Base-by-base conservation (phyloP, 2,888 invertebrate species). In the Falcaria lacertinaria region DNA sequence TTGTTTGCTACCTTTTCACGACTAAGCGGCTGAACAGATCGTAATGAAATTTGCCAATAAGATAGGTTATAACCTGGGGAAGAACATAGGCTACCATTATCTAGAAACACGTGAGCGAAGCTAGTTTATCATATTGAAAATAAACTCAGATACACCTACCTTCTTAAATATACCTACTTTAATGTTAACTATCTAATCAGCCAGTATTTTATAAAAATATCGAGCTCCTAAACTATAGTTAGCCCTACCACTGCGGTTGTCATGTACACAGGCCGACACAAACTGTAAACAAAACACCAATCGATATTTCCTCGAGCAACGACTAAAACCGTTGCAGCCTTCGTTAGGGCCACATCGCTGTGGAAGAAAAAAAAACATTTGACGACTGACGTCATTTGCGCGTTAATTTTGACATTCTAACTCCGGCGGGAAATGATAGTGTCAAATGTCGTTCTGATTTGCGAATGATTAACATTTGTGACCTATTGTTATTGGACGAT, bases 281-380 rank as follows among this genome's bases (percentile, higher is more conserved):
- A 87, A 86, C 82, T 76, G 88, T 88, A 89, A 88, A 89, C 89
- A 89, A 81, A 88, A 49, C 62, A 48, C 15, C 71, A 85, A 88
- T 88, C 88, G 86, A 88, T 88, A 86, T 72, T 65, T 62, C 70
- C 64, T 61, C 60, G 64, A 64, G 67, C 69, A 64, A 65, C 65
- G 63, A 69, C 64, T 77, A 84, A 78, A 84, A 79, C 72, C 72
- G 52, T 55, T 57, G 60, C 66, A 69, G 79, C 80, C 63, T 69
- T 80, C 75, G 56, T 47, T 49, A 64, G 56, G 73, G 57, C 52
- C 68, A 63, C 74, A 69, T 63, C 70, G 65, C 54, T 42, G 33
- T 42, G n/a, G 33, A 40, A 36, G 51, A 45, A 62, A 34, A 40
- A 36, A 52, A 45, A 62, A 61, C 54, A 58, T 46, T 50, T 43